A percentile compares a stretch with the other conserved stretches of the same genome.
Evolutionary conservation across 2,113 vertebrate genomes (phyloP).

Genomic region (Alosa alosa): DNA sequence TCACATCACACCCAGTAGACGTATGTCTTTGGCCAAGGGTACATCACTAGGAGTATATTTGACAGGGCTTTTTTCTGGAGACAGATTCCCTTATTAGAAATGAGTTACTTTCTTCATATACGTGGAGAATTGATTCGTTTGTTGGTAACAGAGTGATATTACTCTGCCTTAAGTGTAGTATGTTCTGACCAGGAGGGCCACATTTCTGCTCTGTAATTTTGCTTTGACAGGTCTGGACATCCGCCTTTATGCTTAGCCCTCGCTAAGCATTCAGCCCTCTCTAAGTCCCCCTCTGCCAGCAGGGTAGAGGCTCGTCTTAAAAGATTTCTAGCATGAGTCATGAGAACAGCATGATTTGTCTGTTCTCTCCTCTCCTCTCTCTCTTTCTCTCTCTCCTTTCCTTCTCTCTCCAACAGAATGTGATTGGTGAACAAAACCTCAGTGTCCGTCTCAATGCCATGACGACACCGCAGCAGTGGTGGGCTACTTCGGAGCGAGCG

Average conservation of each 20-base stretch:
- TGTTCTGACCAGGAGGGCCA: neutral
- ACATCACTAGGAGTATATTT: too few species aligned
- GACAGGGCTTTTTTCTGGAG: too few species aligned
- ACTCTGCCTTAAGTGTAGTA: neutral
- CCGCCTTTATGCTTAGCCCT: neutral
- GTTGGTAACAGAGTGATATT: neutral
- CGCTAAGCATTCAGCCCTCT: neutral
- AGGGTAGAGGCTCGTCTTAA: neutral
- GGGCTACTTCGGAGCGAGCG: neutral
- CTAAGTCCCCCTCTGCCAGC: neutral
- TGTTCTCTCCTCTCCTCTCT: neutral
- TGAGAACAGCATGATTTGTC: neutral
- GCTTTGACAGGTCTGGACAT: neutral
- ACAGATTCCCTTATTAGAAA: neutral
- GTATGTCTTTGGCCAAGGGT: too few species aligned
- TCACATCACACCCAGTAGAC: too few species aligned
- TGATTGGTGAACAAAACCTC: neutral
- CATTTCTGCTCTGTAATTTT: constrained; percentile 4
- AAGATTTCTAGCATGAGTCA: neutral
- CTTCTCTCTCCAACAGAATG: neutral
- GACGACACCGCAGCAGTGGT: neutral
- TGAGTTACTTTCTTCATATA: neutral
- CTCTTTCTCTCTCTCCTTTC: neutral
- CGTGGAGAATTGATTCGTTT: neutral
- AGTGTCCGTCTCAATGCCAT: neutral